phyloP scores from a whole-genome alignment of 1,140 invertebrate genomes.

The Copidosoma floridanum region DNA sequence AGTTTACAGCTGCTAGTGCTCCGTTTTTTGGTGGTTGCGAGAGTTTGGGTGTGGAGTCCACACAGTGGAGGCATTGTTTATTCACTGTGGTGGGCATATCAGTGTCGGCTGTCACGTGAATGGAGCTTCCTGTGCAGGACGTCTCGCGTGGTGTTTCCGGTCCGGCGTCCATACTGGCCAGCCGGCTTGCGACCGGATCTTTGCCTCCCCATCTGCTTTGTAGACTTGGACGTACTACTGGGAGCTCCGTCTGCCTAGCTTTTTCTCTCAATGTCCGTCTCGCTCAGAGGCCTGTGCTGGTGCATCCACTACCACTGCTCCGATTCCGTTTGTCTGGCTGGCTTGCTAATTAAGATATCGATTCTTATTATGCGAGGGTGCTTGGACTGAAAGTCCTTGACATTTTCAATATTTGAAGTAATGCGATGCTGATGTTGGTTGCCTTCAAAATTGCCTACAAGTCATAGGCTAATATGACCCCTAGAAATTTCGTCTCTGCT shows the following conservation, averaged over 20 bases:
- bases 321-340: slow-evolving; percentile 31
- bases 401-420: too few relatives aligned
- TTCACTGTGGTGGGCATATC: slow-evolving; percentile 53
- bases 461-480: too few relatives aligned
- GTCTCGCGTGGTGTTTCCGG: slow-evolving; percentile 52
- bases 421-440: too few relatives aligned
- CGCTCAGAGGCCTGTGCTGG: slow-evolving; percentile 1
- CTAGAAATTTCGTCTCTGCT: too few relatives aligned
- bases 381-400: too few relatives aligned
- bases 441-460: too few relatives aligned
- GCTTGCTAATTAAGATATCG: slow-evolving; percentile 58
- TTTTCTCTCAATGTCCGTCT: slow-evolving; percentile 21
- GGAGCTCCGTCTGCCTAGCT: too few relatives aligned
- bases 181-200: too few relatives aligned
- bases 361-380: slow-evolving; percentile 56
- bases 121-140: slow-evolving; percentile 54
- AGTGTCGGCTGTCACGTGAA: slow-evolving; percentile 49
- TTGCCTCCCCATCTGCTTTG: not conserved
- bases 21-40: slow-evolving; percentile 34
- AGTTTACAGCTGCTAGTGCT: not conserved
- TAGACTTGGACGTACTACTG: not conserved
- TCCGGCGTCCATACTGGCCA: too few relatives aligned
- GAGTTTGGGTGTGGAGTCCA: slow-evolving; percentile 12
- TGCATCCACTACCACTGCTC: slow-evolving; percentile 19
- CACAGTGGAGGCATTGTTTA: slow-evolving; percentile 46